phyloP scores from a whole-genome alignment of 2,113 vertebrate species.

The Crotophaga sulcirostris region DNA sequence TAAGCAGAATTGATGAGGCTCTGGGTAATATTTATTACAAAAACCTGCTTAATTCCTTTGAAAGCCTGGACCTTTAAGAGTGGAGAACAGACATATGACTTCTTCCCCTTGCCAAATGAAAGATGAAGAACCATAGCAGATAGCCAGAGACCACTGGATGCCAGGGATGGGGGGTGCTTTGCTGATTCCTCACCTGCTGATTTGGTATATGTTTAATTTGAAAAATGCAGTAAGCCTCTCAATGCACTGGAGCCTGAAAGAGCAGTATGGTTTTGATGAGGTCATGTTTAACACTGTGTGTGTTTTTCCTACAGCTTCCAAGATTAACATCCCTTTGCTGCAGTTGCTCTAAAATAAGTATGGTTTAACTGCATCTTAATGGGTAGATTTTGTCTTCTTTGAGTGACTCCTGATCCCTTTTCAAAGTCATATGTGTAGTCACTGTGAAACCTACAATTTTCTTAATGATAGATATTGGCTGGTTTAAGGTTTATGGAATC shows the following conservation, averaged over 20 bases:
- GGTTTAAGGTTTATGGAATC: conserved; percentile 30
- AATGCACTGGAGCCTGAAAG: neutral
- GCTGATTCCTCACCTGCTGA: neutral
- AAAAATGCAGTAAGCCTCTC: neutral
- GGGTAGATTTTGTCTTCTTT: neutral
- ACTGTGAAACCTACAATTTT: conserved; percentile 38
- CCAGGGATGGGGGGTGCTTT: neutral
- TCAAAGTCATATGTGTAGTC: conserved; percentile 45
- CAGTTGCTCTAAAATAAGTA: neutral
- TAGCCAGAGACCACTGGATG: neutral
- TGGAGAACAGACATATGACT: neutral
- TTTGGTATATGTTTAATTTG: neutral
- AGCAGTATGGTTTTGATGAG: neutral
- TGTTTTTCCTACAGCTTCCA: neutral
- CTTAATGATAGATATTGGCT: conserved; percentile 24
- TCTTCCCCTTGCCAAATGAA: neutral
- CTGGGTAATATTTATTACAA: neutral
- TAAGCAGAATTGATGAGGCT: neutral
- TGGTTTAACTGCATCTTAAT: neutral
- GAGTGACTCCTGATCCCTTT: conserved; percentile 5
- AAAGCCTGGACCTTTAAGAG: neutral
- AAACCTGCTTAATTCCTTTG: conserved; percentile 2
- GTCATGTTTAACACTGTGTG: neutral
- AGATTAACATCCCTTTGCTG: neutral
- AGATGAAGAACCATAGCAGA: neutral